phyloP scores from a whole-genome alignment of 2,888 invertebrate genomes.

The Hecatera dysodea region DNA sequence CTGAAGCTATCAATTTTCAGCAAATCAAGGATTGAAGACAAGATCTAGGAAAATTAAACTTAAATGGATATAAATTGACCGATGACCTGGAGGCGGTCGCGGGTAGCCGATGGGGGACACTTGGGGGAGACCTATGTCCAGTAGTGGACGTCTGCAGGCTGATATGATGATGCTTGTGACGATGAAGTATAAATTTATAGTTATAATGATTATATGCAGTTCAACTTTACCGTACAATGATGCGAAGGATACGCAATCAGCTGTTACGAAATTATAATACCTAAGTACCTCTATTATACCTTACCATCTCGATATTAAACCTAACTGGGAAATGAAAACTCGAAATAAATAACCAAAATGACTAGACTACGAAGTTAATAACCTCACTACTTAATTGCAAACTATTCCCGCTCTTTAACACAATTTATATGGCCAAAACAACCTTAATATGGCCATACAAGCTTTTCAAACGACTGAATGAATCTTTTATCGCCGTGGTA shows the following conservation, averaged over 20 bases:
- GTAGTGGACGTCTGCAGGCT: too few relatives aligned
- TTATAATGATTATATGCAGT: background rate
- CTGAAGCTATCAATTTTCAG: too few relatives aligned
- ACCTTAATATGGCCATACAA: constrained; percentile 49
- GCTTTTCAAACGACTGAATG: constrained; percentile 57
- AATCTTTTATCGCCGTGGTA: constrained; percentile 52
- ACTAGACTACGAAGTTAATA: constrained; percentile 25
- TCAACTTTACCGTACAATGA: too few relatives aligned
- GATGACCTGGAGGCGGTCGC: too few relatives aligned
- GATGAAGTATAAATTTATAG: too few relatives aligned
- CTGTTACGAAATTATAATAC: too few relatives aligned
- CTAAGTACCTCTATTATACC: background rate
- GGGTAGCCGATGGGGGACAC: too few relatives aligned
- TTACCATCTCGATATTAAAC: background rate
- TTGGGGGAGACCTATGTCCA: too few relatives aligned
- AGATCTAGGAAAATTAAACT: too few relatives aligned
- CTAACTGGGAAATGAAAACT: background rate
- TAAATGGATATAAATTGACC: too few relatives aligned
- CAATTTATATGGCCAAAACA: constrained; percentile 43
- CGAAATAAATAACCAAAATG: constrained; percentile 9
- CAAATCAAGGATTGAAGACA: background rate
- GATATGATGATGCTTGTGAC: too few relatives aligned
- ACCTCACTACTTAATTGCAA: constrained; percentile 32
- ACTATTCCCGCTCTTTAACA: constrained; percentile 21
- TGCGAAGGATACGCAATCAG: too few relatives aligned